A percentile compares a stretch with the other conserved stretches of the same genome.
Evolutionary conservation across 1,140 invertebrate genomes (phyloP).

Genomic region (Drosophila seguyi): DNA sequence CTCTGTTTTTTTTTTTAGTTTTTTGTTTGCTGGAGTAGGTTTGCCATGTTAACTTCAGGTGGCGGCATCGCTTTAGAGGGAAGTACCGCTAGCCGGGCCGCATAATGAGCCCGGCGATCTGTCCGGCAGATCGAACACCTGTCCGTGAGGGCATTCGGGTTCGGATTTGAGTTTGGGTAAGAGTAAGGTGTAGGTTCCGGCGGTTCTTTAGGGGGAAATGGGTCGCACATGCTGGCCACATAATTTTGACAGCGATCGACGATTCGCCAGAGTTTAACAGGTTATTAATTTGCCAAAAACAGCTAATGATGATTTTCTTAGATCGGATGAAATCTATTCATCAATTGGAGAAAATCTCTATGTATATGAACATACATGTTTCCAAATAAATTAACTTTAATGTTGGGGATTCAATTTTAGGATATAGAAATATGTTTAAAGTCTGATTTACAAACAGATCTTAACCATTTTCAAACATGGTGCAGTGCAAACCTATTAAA

Average conservation of each 20-base stretch:
- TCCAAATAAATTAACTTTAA: background rate
- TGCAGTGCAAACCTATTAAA: too few relatives aligned
- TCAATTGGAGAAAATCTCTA: background rate
- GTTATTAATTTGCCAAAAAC: conserved; percentile 19
- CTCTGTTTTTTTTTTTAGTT: conserved; percentile 7
- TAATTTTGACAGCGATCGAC: conserved; percentile 24
- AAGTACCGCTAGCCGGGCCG: conserved; percentile 40
- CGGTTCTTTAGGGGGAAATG: conserved; percentile 21
- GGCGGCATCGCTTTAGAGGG: conserved; percentile 45
- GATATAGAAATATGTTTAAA: too few relatives aligned
- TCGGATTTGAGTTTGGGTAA: background rate
- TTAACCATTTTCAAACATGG: too few relatives aligned
- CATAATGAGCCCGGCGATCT: conserved; percentile 48
- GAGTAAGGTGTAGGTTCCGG: conserved; percentile 3
- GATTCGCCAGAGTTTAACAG: conserved; percentile 15
- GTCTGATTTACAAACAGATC: too few relatives aligned
- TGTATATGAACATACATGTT: background rate
- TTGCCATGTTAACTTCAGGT: conserved; percentile 28
- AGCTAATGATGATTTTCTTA: conserved; percentile 20
- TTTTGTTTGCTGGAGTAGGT: conserved; percentile 15
- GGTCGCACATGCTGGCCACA: conserved; percentile 49
- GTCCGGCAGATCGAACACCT: conserved; percentile 48
- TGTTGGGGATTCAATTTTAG: background rate
- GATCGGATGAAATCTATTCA: conserved; percentile 3
- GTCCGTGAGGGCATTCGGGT: conserved; percentile 8